These are phyloP conservation scores for Cossypha caffra DNA, from an alignment of 2,797 vertebrate species.

Conservation along the genomic window DNA sequence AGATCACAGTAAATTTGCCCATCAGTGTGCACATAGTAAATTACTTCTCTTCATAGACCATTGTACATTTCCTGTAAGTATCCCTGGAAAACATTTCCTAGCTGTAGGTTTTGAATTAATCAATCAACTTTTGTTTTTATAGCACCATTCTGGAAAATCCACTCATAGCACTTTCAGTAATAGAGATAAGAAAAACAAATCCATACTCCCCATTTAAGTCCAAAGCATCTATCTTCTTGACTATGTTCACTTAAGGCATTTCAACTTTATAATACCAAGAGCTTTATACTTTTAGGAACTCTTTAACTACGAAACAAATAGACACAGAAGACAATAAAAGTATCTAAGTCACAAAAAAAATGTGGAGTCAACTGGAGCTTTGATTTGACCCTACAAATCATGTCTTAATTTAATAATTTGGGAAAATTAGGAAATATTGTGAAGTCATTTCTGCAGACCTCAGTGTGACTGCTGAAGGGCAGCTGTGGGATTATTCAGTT, in stretches of 20 bases:
- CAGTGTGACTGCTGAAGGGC: not conserved
- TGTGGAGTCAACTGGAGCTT: not conserved
- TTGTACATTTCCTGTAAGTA: slow-evolving; percentile 47
- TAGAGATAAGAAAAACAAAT: slow-evolving; percentile 66
- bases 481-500: not conserved
- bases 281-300: not conserved
- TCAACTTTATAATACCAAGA: not conserved
- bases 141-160: slow-evolving; percentile 72
- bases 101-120: slow-evolving; percentile 67
- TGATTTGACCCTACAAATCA: not conserved
- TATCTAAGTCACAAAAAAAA: not conserved
- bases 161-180: slow-evolving; percentile 75
- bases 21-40: not conserved
- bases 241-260: slow-evolving; percentile 18
- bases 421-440: not conserved
- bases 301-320: not conserved
- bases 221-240: slow-evolving; percentile 70
- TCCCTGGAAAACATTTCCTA: slow-evolving; percentile 56
- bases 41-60: not conserved
- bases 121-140: slow-evolving; percentile 77
- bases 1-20: not conserved
- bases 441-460: not conserved
- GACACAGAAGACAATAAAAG: not conserved
- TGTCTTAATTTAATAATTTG: not conserved
- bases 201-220: slow-evolving; percentile 71